Evolutionary conservation across 2,888 invertebrate species (phyloP).

Genomic region (Arge pagana): DNA sequence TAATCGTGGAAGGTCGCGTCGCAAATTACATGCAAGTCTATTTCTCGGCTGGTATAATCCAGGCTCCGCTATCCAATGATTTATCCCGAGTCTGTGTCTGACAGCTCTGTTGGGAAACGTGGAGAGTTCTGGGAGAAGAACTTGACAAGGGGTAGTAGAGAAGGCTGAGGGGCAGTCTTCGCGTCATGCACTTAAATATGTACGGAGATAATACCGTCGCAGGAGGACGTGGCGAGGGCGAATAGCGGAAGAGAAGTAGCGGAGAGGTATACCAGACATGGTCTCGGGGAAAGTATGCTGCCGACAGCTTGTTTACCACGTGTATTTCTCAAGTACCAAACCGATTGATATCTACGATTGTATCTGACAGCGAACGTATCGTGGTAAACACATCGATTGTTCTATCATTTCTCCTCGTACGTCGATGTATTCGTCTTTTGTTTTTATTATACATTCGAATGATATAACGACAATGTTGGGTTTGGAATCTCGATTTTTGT

Average conservation of each 20-base stretch:
- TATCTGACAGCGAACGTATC: background rate
- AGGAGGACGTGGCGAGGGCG: constrained; percentile 38
- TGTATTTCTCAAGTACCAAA: constrained; percentile 12
- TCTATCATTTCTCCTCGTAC: too few species aligned
- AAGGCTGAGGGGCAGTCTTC: constrained; percentile 44
- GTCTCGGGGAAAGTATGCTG: constrained; percentile 46
- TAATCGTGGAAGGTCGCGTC: too few species aligned
- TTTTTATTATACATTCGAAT: too few species aligned
- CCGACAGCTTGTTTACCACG: constrained; percentile 56
- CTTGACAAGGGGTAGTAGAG: constrained; percentile 16
- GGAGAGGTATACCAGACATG: constrained; percentile 5
- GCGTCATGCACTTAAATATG: constrained; percentile 55
- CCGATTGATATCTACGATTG: background rate
- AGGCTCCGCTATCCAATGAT: constrained; percentile 52
- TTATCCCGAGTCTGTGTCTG: constrained; percentile 55
- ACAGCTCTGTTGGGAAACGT: constrained; percentile 54
- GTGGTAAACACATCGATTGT: background rate
- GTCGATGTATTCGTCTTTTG: too few species aligned
- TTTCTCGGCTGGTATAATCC: constrained; percentile 50
- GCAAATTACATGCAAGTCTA: constrained; percentile 31
- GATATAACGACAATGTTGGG: too few species aligned
- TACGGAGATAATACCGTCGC: constrained; percentile 53
- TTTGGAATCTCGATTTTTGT: too few species aligned
- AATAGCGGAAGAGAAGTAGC: constrained; percentile 1
- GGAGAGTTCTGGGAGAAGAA: constrained; percentile 47